These are phyloP conservation scores for Bellardia bayeri DNA, from an alignment of 2,888 invertebrate genomes.

Conservation along the genomic window DNA sequence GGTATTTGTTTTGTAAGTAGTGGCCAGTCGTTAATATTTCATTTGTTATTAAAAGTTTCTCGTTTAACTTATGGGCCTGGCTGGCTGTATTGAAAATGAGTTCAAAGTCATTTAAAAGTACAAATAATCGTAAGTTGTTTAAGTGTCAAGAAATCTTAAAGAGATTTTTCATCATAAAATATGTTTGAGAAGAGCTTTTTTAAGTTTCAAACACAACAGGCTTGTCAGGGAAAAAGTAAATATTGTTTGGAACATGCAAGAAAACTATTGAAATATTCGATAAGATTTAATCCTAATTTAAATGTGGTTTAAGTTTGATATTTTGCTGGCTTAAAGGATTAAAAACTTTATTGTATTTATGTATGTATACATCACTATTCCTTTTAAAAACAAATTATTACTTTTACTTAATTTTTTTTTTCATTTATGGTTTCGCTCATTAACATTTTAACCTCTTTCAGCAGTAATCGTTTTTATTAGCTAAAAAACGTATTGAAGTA, in stretches of 20 bases:
- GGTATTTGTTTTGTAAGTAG: conserved; percentile 33
- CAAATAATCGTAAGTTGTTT: conserved; percentile 43
- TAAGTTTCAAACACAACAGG: neutral
- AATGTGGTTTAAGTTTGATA: too few relatives aligned
- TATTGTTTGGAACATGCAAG: too few relatives aligned
- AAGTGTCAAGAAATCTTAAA: conserved; percentile 42
- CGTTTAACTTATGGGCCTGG: conserved; percentile 6
- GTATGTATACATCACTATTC: accelerated
- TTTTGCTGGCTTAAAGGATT: too few relatives aligned
- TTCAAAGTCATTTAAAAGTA: conserved; percentile 43
- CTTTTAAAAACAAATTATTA: neutral
- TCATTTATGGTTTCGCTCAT: conserved; percentile 3
- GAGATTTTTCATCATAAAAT: conserved; percentile 17
- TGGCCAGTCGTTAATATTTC: conserved; percentile 56
- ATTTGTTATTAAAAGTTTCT: conserved; percentile 59
- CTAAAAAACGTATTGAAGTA: conserved; percentile 6
- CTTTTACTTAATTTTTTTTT: neutral
- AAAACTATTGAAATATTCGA: too few relatives aligned
- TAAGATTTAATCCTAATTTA: too few relatives aligned
- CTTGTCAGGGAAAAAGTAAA: too few relatives aligned
- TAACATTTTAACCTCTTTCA: conserved; percentile 48
- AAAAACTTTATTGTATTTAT: too few relatives aligned
- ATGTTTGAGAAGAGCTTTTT: neutral
- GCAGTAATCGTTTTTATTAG: conserved; percentile 26
- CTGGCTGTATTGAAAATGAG: conserved; percentile 32